phyloP scores from a whole-genome alignment of 2,888 invertebrate genomes.

The Troides helena region DNA sequence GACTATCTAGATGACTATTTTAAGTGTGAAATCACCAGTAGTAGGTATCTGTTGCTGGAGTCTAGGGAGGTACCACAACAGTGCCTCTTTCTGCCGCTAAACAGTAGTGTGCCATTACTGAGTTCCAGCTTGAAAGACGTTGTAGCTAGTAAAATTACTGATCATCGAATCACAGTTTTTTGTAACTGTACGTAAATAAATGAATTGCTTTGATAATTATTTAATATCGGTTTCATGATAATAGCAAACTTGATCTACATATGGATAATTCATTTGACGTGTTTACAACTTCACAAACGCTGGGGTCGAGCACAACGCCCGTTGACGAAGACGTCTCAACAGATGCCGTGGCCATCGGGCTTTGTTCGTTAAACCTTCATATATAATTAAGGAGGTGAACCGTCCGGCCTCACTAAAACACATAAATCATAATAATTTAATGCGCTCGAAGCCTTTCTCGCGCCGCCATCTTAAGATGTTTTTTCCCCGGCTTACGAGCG shows the following conservation, averaged over 20 bases:
- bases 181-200: not conserved
- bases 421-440: slow-evolving; percentile 80
- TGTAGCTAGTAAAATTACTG: too few relatives aligned
- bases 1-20: too few relatives aligned
- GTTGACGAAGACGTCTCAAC: slow-evolving; percentile 24
- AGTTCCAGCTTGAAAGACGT: too few relatives aligned
- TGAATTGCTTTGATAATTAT: not conserved
- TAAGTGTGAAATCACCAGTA: too few relatives aligned
- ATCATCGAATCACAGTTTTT: too few relatives aligned
- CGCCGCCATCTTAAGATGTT: slow-evolving; percentile 46
- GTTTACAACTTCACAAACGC: slow-evolving; percentile 3
- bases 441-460: slow-evolving; percentile 63
- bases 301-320: slow-evolving; percentile 1
- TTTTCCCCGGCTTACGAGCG: slow-evolving; percentile 62
- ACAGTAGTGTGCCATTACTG: too few relatives aligned
- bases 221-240: not conserved
- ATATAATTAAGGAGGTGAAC: slow-evolving; percentile 72
- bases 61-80: too few relatives aligned
- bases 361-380: slow-evolving; percentile 70
- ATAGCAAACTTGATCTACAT: not conserved
- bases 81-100: too few relatives aligned
- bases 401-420: slow-evolving; percentile 63
- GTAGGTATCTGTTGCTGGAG: too few relatives aligned
- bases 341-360: slow-evolving; percentile 44
- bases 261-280: not conserved